Conservation (phyloP, 2,888 invertebrate genomes). For the Rotaria socialis region DNA sequence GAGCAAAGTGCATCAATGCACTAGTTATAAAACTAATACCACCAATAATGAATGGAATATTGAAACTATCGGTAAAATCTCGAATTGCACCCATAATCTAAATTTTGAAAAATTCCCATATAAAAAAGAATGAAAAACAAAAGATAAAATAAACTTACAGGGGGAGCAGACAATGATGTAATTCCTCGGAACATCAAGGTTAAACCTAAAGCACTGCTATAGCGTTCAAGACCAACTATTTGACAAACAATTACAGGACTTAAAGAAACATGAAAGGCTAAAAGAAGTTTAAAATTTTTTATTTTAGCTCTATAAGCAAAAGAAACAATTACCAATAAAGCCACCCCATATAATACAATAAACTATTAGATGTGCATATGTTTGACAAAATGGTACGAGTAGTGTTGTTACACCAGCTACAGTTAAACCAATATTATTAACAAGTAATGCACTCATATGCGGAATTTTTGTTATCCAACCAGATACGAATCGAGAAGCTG, state of each 20-base stretch:
- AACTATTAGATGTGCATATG: background rate
- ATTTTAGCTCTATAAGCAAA: background rate
- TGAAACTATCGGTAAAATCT: background rate
- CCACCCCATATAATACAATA: slow-evolving; percentile 18
- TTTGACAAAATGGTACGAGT: background rate
- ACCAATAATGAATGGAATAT: background rate
- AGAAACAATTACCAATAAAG: background rate
- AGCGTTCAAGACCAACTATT: background rate
- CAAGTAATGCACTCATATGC: background rate
- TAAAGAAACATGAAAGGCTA: slow-evolving; percentile 25
- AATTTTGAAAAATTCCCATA: no score
- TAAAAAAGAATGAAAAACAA: background rate
- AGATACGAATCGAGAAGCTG: background rate
- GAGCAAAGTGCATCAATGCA: background rate
- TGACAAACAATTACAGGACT: slow-evolving; percentile 23
- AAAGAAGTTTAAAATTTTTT: no score
- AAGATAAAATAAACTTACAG: background rate
- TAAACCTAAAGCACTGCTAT: background rate
- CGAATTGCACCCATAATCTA: slow-evolving; percentile 16
- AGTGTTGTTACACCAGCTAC: background rate
- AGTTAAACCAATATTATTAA: slow-evolving; percentile 28
- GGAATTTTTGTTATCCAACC: slow-evolving; percentile 26
- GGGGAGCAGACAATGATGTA: background rate
- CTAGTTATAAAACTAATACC: background rate
- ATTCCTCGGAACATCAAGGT: slow-evolving; percentile 25